These are phyloP conservation scores for Mesaphorura yosii DNA, from an alignment of 1,140 invertebrate species.

Conservation along the genomic window DNA sequence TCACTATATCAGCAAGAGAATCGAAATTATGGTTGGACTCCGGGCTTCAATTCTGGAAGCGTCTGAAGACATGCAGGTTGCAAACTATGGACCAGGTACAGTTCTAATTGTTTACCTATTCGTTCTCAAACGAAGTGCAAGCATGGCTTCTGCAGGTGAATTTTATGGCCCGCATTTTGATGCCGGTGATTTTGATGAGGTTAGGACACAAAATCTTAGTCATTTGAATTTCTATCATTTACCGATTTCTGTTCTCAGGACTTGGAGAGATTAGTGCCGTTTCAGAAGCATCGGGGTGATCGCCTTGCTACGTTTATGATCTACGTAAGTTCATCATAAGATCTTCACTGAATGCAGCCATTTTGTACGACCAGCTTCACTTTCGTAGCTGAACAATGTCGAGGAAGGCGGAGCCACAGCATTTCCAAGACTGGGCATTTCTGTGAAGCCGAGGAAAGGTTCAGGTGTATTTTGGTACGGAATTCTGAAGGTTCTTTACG, in stretches of 20 bases:
- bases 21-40: neutral
- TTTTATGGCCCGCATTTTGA: too few species aligned
- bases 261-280: neutral
- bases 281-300: neutral
- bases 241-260: too few species aligned
- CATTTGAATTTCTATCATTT: too few species aligned
- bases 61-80: neutral
- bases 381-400: constrained; percentile 1
- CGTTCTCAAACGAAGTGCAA: too few species aligned
- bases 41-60: neutral
- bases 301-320: neutral
- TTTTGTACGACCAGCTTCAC: too few species aligned
- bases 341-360: neutral
- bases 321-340: neutral
- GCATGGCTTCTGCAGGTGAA: too few species aligned
- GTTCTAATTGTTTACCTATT: too few species aligned
- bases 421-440: constrained; percentile 23
- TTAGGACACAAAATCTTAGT: neutral
- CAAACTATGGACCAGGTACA: neutral
- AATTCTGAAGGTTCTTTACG: too few species aligned
- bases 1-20: neutral
- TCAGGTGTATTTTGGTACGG: constrained; percentile 33
- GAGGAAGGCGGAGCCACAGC: constrained; percentile 10
- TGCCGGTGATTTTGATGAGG: neutral
- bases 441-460: constrained; percentile 25